phyloP scores from a whole-genome alignment of 2,113 vertebrate genomes.

The Calyptommatus sinebrachiatus region DNA sequence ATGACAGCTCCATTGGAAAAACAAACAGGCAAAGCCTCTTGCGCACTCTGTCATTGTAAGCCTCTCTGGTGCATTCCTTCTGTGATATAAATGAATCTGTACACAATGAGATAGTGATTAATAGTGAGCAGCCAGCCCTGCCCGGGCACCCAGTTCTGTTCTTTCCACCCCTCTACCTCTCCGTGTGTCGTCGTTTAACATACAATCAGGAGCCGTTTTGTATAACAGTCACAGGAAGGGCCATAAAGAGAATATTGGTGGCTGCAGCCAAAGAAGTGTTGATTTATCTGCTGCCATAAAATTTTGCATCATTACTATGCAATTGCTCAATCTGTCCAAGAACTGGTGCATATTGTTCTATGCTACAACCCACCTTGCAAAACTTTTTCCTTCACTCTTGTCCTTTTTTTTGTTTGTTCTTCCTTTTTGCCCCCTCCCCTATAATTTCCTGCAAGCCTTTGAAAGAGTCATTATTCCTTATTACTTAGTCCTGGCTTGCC shows the following conservation, averaged over 20 bases:
- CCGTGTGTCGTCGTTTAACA: conserved; percentile 70
- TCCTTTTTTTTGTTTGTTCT: neutral
- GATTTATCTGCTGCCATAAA: conserved; percentile 81
- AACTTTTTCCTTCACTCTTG: conserved; percentile 55
- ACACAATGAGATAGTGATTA: conserved; percentile 67
- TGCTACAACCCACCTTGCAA: conserved; percentile 61
- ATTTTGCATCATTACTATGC: conserved; percentile 79
- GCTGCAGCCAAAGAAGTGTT: conserved; percentile 70
- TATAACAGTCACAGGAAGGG: conserved; percentile 73
- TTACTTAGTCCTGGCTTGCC: conserved; percentile 76
- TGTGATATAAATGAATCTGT: conserved; percentile 69
- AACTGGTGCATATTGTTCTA: conserved; percentile 71
- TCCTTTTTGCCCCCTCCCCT: conserved; percentile 46
- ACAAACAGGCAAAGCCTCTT: conserved; percentile 54
- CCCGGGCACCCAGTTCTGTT: conserved; percentile 23
- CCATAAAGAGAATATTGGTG: conserved; percentile 78
- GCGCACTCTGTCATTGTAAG: conserved; percentile 59
- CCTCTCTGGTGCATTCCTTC: conserved; percentile 56
- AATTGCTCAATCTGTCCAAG: conserved; percentile 72
- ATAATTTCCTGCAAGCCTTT: conserved; percentile 77
- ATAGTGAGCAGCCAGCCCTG: conserved; percentile 53
- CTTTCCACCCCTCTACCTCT: conserved; percentile 46
- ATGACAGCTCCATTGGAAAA: conserved; percentile 66
- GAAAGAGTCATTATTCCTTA: conserved; percentile 82
- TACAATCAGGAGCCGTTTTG: conserved; percentile 62